Conservation (phyloP, 2,113 vertebrate species). For the Sterna hirundo region DNA sequence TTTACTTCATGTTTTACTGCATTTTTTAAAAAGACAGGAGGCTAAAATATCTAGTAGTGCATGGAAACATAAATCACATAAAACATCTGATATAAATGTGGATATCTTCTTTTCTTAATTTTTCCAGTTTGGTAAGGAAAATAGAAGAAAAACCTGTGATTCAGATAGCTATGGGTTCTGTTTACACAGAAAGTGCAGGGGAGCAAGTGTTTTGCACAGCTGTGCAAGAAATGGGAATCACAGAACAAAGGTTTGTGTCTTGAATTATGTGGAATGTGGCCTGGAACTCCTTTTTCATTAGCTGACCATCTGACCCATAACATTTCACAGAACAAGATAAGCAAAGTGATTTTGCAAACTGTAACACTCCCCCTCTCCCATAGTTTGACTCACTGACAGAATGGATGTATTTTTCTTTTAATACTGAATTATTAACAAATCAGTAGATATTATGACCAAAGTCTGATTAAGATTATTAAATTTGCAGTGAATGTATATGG, state of each 20-base stretch:
- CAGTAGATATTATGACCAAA: not conserved
- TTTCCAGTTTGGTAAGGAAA: not conserved
- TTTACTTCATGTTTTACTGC: not conserved
- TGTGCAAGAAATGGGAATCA: not conserved
- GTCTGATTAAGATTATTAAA: not conserved
- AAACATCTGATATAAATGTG: not conserved
- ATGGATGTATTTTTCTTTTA: rapidly evolving
- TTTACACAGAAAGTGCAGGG: not conserved
- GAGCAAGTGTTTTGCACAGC: not conserved
- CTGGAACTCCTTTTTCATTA: not conserved
- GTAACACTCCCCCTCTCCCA: rapidly evolving
- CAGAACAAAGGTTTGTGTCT: not conserved
- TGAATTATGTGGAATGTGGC: not conserved
- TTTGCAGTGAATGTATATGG: not conserved
- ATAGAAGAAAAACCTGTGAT: not conserved
- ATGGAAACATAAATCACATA: not conserved
- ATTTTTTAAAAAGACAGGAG: rapidly evolving
- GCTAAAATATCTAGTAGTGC: not conserved
- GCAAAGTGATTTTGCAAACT: not conserved
- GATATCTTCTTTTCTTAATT: not conserved
- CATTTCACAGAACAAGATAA: not conserved
- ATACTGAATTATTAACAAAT: not conserved
- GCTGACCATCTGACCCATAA: not conserved
- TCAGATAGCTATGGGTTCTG: not conserved
- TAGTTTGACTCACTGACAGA: not conserved